A percentile compares a stretch with the other conserved stretches of the same genome.
phyloP scores from a whole-genome alignment of 2,888 invertebrate species.

The Hydrotaea cyrtoneurina region DNA sequence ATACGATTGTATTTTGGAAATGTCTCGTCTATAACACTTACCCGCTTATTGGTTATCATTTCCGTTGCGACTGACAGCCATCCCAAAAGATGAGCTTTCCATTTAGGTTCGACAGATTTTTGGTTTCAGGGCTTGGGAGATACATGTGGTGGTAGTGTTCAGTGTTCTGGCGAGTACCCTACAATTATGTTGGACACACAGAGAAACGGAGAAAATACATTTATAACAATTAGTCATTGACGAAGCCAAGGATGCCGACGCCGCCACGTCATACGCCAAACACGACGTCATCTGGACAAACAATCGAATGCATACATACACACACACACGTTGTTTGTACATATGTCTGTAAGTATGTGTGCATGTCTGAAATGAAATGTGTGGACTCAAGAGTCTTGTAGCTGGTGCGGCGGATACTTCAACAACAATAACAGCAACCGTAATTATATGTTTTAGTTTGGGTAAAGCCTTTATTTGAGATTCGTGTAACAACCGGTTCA shows the following conservation, averaged over 20 bases:
- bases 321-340: neutral
- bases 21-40: slow-evolving; percentile 51
- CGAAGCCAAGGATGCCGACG: slow-evolving; percentile 56
- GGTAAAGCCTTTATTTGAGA: slow-evolving; percentile 43
- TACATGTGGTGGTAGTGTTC: slow-evolving; percentile 9
- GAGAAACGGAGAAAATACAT: slow-evolving; percentile 71
- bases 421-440: slow-evolving; percentile 16
- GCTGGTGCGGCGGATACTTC: slow-evolving; percentile 12
- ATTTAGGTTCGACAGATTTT: slow-evolving; percentile 8
- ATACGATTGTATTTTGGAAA: slow-evolving; percentile 48
- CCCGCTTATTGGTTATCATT: slow-evolving; percentile 43
- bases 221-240: slow-evolving; percentile 76
- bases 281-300: slow-evolving; percentile 59
- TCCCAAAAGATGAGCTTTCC: neutral
- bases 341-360: neutral
- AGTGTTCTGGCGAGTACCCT: slow-evolving; percentile 67
- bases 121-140: slow-evolving; percentile 9
- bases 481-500: slow-evolving; percentile 66
- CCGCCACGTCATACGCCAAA: slow-evolving; percentile 34
- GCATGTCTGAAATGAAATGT: neutral
- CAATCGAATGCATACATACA: neutral
- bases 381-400: neutral
- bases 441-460: slow-evolving; percentile 36
- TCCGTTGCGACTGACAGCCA: slow-evolving; percentile 26
- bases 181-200: slow-evolving; percentile 75